phyloP scores from a whole-genome alignment of 1,140 invertebrate species.

The Zaprionus gabonicus region DNA sequence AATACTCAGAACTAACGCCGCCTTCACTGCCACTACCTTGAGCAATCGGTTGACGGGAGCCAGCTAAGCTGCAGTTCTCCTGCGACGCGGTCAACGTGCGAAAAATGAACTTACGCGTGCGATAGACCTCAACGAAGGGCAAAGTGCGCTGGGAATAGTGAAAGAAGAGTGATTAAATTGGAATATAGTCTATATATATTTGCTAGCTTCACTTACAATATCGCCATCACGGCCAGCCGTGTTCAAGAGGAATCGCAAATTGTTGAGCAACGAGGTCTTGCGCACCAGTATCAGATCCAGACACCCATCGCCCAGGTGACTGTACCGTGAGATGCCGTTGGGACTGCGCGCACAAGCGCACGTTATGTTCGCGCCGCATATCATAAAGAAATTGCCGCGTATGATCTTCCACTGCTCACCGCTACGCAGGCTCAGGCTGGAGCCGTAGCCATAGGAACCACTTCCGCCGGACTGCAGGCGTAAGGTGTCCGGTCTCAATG shows the following conservation, averaged over 20 bases:
- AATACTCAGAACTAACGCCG: constrained; percentile 72
- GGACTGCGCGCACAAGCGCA: constrained; percentile 91
- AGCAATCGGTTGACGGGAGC: constrained; percentile 72
- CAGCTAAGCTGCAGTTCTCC: constrained; percentile 71
- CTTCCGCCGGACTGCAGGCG: background rate
- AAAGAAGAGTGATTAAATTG: constrained; percentile 48
- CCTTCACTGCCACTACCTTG: constrained; percentile 36
- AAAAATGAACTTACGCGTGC: constrained; percentile 91
- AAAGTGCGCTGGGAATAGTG: constrained; percentile 87
- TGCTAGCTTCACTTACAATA: constrained; percentile 85
- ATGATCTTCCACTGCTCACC: constrained; percentile 86
- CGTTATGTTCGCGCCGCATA: constrained; percentile 92
- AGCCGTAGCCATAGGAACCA: constrained; percentile 27
- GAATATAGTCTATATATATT: background rate
- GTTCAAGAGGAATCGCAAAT: constrained; percentile 89
- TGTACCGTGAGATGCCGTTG: constrained; percentile 91
- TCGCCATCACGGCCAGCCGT: constrained; percentile 86
- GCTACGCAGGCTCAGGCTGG: constrained; percentile 37
- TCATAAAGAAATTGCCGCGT: constrained; percentile 91
- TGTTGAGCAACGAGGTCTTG: constrained; percentile 90
- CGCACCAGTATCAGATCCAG: constrained; percentile 91
- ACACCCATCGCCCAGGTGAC: constrained; percentile 93
- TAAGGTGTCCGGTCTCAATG: constrained; percentile 44
- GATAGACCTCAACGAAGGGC: constrained; percentile 91
- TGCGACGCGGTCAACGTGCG: constrained; percentile 84